Evolutionary conservation across 2,797 vertebrate genomes (phyloP).

Genomic region (Xiphophorus birchmanni): DNA sequence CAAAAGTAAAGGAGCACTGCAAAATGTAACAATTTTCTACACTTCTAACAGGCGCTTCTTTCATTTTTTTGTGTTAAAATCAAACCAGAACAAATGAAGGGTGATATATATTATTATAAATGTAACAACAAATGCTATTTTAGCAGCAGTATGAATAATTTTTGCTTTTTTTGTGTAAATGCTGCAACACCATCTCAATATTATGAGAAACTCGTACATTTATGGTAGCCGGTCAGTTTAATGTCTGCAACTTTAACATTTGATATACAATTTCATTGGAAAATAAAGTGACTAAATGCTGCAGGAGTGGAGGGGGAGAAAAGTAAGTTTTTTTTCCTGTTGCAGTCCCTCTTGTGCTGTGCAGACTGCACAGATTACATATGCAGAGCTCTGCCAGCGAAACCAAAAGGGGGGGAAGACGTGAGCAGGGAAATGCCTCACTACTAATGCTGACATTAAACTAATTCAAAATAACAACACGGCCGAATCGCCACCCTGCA

Average conservation of each 20-base stretch:
- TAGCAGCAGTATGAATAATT: not conserved
- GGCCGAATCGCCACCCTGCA: conserved; percentile 43
- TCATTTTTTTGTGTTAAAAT: not conserved
- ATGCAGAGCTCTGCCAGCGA: conserved; percentile 7
- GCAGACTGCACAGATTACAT: not conserved
- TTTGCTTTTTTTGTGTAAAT: not conserved
- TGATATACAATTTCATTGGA: not conserved
- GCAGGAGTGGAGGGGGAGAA: not conserved
- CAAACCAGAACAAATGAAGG: not conserved
- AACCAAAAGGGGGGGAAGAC: not conserved
- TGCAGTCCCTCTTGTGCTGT: not conserved
- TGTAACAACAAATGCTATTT: not conserved
- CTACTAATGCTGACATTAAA: conserved; percentile 17
- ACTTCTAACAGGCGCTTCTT: not conserved
- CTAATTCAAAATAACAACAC: conserved; percentile 36
- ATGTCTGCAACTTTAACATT: conserved; percentile 24
- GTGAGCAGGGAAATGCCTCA: conserved; percentile 4
- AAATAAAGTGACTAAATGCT: not conserved
- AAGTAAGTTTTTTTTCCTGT: conserved; percentile 2
- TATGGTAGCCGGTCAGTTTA: conserved; percentile 30
- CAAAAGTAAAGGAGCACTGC: no score
- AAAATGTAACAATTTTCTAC: no score
- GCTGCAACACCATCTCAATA: not conserved
- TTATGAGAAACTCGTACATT: not conserved
- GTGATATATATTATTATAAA: not conserved